A percentile compares a stretch with the other conserved stretches of the same genome.
Evolutionary conservation across 1,140 invertebrate genomes (phyloP).

Genomic region (Cylas formicarius): DNA sequence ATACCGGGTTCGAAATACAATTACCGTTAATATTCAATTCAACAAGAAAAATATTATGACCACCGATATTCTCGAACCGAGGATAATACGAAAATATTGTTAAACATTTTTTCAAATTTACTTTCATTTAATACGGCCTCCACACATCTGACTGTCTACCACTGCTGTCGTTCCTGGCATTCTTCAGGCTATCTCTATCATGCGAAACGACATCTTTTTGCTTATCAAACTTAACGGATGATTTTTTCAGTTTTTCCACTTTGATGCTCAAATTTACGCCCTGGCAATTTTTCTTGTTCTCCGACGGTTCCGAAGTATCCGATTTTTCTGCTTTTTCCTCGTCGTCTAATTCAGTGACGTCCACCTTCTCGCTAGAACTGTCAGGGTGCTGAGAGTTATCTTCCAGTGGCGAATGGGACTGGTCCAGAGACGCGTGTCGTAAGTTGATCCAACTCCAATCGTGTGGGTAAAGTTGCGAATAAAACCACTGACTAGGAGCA

Average conservation of each 20-base stretch:
- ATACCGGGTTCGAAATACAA: too few species aligned
- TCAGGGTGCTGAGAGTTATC: slow-evolving; percentile 37
- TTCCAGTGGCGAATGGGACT: slow-evolving; percentile 41
- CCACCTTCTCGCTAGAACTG: slow-evolving; percentile 35
- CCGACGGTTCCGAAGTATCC: background rate
- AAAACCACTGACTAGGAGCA: slow-evolving; percentile 66
- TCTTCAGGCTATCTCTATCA: slow-evolving; percentile 36
- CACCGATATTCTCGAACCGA: too few species aligned
- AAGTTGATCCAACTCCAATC: slow-evolving; percentile 54
- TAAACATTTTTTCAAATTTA: too few species aligned
- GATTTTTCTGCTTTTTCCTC: slow-evolving; percentile 16
- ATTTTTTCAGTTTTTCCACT: slow-evolving; percentile 34
- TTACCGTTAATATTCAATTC: too few species aligned
- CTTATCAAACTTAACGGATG: slow-evolving; percentile 37
- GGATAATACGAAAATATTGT: too few species aligned
- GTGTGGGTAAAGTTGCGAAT: slow-evolving; percentile 60
- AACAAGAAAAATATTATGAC: too few species aligned
- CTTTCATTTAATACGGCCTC: slow-evolving; percentile 48
- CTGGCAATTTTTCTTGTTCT: background rate
- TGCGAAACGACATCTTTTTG: slow-evolving; percentile 41
- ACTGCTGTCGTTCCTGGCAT: slow-evolving; percentile 29
- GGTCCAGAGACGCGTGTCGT: slow-evolving; percentile 43
- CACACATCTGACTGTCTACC: slow-evolving; percentile 49
- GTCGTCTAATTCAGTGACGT: slow-evolving; percentile 31
- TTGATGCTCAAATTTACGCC: slow-evolving; percentile 35